These are phyloP conservation scores for Eupsilia transversa DNA, from an alignment of 2,888 invertebrate species.

Conservation along the genomic window DNA sequence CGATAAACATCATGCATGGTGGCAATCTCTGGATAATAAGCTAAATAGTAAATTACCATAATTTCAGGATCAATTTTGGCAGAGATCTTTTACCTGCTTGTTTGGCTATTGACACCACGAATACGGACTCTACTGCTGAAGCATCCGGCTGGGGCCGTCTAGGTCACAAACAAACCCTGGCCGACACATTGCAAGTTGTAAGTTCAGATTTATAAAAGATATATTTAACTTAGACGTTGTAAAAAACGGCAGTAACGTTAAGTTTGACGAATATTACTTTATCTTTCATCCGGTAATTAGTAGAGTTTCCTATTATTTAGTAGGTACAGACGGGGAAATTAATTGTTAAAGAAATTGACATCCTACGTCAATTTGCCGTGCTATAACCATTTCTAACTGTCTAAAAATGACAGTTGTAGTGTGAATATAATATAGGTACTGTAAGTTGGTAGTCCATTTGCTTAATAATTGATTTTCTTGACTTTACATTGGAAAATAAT, in stretches of 20 bases:
- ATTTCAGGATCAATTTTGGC: slow-evolving; percentile 58
- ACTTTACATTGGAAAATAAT: neutral
- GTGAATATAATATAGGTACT: neutral
- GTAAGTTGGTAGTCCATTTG: neutral
- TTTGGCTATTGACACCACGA: neutral
- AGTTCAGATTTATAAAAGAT: neutral
- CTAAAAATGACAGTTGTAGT: neutral
- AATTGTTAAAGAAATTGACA: neutral
- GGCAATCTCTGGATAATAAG: neutral
- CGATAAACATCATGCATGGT: no score
- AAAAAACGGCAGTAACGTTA: neutral
- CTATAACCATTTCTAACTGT: neutral
- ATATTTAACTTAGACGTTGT: no score
- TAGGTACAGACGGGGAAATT: neutral
- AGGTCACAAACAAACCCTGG: slow-evolving; percentile 44
- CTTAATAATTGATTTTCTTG: neutral
- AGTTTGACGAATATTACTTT: neutral
- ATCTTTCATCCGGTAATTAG: neutral
- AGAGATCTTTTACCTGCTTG: slow-evolving; percentile 58
- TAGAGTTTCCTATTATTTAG: neutral
- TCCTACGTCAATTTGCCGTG: neutral
- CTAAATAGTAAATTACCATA: neutral
- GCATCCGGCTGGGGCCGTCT: slow-evolving; percentile 58
- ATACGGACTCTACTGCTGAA: neutral
- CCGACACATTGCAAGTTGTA: slow-evolving; percentile 60